These are phyloP conservation scores for Hirudo medicinalis DNA, from an alignment of 1,140 invertebrate species.

Conservation along the genomic window DNA sequence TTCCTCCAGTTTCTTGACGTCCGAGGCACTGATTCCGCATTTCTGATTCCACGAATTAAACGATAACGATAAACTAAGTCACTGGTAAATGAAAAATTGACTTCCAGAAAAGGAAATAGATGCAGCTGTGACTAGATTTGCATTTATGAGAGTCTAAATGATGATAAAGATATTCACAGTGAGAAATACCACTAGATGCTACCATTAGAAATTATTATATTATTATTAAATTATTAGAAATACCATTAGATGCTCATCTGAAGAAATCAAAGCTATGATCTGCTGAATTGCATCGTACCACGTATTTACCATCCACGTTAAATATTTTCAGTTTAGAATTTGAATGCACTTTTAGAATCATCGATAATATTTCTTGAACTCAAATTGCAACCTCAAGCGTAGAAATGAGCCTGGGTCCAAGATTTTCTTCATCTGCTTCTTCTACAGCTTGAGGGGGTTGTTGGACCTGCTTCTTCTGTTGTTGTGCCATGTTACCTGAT, in stretches of 20 bases:
- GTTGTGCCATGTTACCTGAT: neutral
- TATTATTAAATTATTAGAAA: too few relatives aligned
- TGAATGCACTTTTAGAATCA: neutral
- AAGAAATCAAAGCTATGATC: too few relatives aligned
- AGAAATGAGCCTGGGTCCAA: neutral
- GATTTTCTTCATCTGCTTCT: neutral
- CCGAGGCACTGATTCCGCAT: conserved; percentile 65
- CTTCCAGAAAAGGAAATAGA: neutral
- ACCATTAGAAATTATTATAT: too few relatives aligned
- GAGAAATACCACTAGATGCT: too few relatives aligned
- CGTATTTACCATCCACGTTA: neutral
- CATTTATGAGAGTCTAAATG: neutral
- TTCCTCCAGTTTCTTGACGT: conserved; percentile 86
- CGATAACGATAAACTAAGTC: neutral
- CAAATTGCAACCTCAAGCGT: neutral
- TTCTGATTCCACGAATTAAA: conserved; percentile 27
- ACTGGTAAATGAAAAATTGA: neutral
- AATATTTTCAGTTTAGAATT: neutral
- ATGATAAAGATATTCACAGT: too few relatives aligned
- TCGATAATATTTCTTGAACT: neutral
- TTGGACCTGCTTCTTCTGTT: neutral
- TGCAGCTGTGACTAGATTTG: neutral
- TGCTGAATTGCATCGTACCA: too few relatives aligned
- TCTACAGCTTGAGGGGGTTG: neutral
- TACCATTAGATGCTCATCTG: too few relatives aligned